These are phyloP conservation scores for Syndactyla subalaris DNA, from an alignment of 2,797 vertebrate genomes.

Conservation along the genomic window DNA sequence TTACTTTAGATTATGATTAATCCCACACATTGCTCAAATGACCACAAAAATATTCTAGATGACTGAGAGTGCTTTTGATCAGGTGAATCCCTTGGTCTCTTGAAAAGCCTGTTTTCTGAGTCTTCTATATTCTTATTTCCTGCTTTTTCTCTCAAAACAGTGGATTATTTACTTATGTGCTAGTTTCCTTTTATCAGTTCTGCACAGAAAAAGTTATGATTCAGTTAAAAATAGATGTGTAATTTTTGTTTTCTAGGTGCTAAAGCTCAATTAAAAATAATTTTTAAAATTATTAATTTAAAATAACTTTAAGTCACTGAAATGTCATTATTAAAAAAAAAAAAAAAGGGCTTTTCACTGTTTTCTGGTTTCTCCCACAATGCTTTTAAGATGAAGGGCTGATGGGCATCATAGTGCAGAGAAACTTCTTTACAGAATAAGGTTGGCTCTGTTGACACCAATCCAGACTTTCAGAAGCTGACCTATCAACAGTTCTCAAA, in stretches of 20 bases:
- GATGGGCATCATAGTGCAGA: neutral
- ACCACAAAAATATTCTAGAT: neutral
- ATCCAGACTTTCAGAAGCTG: neutral
- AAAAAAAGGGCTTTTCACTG: neutral
- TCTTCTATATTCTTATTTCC: neutral
- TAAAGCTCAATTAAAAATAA: neutral
- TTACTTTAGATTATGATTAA: neutral
- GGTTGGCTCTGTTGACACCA: neutral
- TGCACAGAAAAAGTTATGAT: neutral
- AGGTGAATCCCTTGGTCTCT: neutral
- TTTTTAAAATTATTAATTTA: neutral
- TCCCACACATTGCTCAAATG: neutral
- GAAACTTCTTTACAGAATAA: neutral
- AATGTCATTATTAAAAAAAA: neutral
- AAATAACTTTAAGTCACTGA: neutral
- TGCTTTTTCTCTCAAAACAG: neutral
- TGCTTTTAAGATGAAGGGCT: neutral
- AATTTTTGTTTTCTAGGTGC: neutral
- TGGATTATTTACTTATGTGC: neutral
- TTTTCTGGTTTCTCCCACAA: neutral
- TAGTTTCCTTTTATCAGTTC: neutral
- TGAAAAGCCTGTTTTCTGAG: neutral
- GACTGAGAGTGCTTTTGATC: neutral
- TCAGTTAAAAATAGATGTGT: neutral
- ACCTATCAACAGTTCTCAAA: neutral